phyloP scores from a whole-genome alignment of 2,888 invertebrate species.

The Cryptocephalus primarius region DNA sequence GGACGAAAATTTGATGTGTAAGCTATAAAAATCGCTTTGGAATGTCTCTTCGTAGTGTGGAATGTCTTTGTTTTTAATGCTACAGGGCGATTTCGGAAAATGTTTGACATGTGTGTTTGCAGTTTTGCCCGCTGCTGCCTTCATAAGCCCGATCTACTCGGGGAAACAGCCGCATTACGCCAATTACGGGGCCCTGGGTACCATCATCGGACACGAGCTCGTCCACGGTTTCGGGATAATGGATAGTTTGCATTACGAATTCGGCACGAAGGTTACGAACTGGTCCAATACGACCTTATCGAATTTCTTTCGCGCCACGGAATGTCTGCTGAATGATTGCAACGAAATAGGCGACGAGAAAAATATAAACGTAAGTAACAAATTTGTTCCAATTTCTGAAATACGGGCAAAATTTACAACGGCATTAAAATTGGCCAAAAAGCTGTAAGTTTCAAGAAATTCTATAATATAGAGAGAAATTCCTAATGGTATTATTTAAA shows the following conservation, averaged over 20 bases:
- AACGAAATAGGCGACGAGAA: slow-evolving; percentile 9
- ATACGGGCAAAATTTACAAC: no score
- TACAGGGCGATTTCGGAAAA: no score
- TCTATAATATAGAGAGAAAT: no score
- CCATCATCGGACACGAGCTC: slow-evolving; percentile 27
- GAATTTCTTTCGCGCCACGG: slow-evolving; percentile 9
- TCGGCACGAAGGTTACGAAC: slow-evolving; percentile 3
- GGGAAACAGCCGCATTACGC: slow-evolving; percentile 20
- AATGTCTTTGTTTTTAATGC: background rate
- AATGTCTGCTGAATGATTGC: slow-evolving; percentile 20
- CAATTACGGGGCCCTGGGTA: slow-evolving; percentile 26
- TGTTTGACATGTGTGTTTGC: no score
- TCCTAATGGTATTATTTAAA: no score
- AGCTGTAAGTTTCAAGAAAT: no score
- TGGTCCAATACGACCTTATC: slow-evolving; percentile 16
- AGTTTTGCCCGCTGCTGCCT: slow-evolving; percentile 24
- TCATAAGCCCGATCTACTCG: slow-evolving; percentile 20
- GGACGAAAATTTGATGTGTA: slow-evolving; percentile 11
- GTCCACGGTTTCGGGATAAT: slow-evolving; percentile 19
- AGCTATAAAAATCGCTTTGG: no score
- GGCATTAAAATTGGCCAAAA: no score
- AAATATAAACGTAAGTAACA: slow-evolving; percentile 4
- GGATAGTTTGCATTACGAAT: slow-evolving; percentile 2
- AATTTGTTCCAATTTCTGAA: no score
- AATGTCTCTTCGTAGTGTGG: background rate